Percentiles rank a stretch among this genome's conserved stretches.
phyloP scores from a whole-genome alignment of 2,797 vertebrate species.

The Emydoidea blandingii region DNA sequence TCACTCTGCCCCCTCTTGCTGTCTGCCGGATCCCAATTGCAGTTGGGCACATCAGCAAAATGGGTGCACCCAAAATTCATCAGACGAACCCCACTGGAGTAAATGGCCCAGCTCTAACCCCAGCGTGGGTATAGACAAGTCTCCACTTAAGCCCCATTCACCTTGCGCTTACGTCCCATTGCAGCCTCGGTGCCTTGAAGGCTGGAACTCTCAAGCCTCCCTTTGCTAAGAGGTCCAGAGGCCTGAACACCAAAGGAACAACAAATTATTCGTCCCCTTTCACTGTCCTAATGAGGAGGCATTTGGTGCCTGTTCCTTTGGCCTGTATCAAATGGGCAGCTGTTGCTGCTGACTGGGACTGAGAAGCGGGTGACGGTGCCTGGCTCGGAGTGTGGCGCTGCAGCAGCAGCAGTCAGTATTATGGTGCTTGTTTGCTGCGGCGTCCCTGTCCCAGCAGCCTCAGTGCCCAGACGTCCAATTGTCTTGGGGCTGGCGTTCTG shows the following conservation, averaged over 20 bases:
- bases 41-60: neutral
- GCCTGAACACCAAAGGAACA: neutral
- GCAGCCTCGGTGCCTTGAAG: neutral
- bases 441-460: neutral
- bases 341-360: neutral
- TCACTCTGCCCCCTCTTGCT: too few species aligned
- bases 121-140: neutral
- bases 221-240: neutral
- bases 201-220: neutral
- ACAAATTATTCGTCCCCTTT: neutral
- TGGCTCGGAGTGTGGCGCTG: neutral
- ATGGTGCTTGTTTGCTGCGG: neutral
- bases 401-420: neutral
- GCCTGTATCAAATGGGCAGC: fast-evolving
- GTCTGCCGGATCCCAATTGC: neutral
- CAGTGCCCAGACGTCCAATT: neutral
- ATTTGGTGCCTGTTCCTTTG: neutral
- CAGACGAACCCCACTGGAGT: neutral
- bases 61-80: neutral
- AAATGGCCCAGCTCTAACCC: neutral
- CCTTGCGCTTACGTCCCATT: neutral
- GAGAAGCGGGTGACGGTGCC: neutral
- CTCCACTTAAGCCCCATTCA: neutral
- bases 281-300: neutral
- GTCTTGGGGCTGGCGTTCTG: neutral